Evolutionary conservation across 2,888 invertebrate genomes (phyloP).

Genomic region (Anoplius nigerrimus): DNA sequence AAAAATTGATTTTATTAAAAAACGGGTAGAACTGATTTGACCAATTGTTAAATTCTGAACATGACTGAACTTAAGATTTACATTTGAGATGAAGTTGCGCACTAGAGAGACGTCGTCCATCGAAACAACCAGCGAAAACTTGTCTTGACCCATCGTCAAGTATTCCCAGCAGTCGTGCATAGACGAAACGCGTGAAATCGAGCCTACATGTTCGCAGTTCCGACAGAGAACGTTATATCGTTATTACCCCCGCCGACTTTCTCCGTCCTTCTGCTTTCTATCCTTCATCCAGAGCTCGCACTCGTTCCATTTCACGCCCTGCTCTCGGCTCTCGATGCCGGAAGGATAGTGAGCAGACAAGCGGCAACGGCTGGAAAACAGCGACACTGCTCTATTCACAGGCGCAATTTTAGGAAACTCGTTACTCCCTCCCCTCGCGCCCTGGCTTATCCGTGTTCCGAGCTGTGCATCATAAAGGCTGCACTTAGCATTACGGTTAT

Average conservation of each 20-base stretch:
- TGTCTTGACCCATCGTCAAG: neutral
- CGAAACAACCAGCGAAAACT: no score
- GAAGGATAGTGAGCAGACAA: conserved; percentile 27
- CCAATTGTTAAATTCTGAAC: no score
- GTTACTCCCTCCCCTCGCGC: conserved; percentile 38
- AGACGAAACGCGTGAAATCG: neutral
- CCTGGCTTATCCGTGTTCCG: conserved; percentile 44
- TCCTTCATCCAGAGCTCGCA: no score
- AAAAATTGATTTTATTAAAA: no score
- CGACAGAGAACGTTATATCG: neutral
- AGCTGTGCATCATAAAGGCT: conserved; percentile 46
- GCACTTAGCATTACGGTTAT: conserved; percentile 28
- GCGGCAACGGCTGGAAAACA: conserved; percentile 17
- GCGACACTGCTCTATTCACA: conserved; percentile 25
- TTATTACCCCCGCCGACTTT: conserved; percentile 1
- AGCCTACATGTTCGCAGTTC: neutral
- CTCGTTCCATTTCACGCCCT: neutral
- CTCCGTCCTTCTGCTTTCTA: neutral
- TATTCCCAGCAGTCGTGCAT: neutral
- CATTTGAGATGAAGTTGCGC: no score
- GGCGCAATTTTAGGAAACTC: conserved; percentile 44
- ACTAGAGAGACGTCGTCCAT: no score
- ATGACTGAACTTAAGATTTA: no score
- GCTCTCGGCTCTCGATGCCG: conserved; percentile 5
- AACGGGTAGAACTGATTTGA: no score